These are phyloP conservation scores for Dreissena rostriformis DNA, from an alignment of 1,140 invertebrate genomes.

Conservation along the genomic window DNA sequence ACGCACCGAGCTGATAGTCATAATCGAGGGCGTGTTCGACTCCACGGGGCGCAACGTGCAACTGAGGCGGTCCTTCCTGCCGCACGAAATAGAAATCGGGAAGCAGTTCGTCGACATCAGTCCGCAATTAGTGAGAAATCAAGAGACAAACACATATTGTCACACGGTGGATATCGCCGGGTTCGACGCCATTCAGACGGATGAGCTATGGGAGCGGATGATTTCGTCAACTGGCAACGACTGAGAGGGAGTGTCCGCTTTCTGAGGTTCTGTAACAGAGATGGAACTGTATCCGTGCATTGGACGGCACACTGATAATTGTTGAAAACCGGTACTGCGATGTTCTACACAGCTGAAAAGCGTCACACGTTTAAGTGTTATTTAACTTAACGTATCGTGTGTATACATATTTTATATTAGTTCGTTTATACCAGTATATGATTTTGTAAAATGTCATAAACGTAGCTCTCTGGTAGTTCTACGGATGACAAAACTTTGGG, in stretches of 20 bases:
- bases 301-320: no score
- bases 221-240: neutral
- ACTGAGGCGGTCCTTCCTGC: constrained; percentile 80
- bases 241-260: neutral
- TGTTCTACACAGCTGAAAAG: no score
- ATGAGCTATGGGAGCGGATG: constrained; percentile 36
- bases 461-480: no score
- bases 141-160: constrained; percentile 6
- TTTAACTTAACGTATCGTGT: no score
- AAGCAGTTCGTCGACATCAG: constrained; percentile 47
- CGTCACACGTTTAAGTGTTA: no score
- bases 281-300: no score
- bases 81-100: constrained; percentile 76
- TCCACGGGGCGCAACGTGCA: constrained; percentile 74
- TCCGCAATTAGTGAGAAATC: constrained; percentile 24
- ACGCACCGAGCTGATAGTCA: constrained; percentile 92
- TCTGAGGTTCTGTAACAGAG: no score
- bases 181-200: constrained; percentile 26
- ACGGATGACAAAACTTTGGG: no score
- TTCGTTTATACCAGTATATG: no score
- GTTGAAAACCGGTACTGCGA: no score
- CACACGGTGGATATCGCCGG: constrained; percentile 35
- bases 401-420: no score
- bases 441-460: no score
- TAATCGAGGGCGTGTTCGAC: constrained; percentile 89